Evolutionary conservation across 2,797 vertebrate genomes (phyloP).

Genomic region (Rhynchotus rufescens): DNA sequence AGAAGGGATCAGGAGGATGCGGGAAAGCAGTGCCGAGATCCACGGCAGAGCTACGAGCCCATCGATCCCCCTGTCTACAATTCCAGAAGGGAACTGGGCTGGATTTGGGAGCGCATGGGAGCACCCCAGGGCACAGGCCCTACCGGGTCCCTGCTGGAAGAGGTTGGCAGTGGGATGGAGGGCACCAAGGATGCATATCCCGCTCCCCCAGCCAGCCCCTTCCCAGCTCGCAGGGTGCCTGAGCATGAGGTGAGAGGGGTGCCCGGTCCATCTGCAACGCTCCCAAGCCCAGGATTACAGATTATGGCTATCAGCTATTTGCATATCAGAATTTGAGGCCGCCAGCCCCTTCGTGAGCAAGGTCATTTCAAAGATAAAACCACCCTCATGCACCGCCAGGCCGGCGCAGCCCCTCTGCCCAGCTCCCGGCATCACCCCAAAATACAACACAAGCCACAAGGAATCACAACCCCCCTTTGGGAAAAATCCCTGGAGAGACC

Average conservation of each 20-base stretch:
- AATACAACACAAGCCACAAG: too few species aligned
- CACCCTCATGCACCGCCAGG: slow-evolving; percentile 62
- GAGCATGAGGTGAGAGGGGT: not conserved
- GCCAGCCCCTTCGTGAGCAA: slow-evolving; percentile 86
- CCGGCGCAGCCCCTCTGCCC: too few species aligned
- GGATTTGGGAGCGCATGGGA: too few species aligned
- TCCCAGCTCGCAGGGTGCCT: not conserved
- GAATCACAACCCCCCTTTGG: too few species aligned
- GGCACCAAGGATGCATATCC: not conserved
- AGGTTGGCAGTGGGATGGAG: too few species aligned
- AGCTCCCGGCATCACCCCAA: too few species aligned
- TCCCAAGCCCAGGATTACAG: slow-evolving; percentile 80
- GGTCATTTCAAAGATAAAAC: slow-evolving; percentile 86
- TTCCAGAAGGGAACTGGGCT: too few species aligned
- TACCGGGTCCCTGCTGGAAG: too few species aligned
- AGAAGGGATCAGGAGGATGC: accelerated
- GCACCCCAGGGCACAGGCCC: too few species aligned
- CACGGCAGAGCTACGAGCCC: not conserved
- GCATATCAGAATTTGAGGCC: slow-evolving; percentile 84
- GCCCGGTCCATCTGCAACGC: not conserved
- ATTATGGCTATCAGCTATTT: slow-evolving; percentile 83
- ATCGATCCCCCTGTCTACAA: too few species aligned
- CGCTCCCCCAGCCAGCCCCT: not conserved
- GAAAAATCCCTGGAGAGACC: too few species aligned
- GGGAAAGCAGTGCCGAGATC: not conserved